Percentiles rank a stretch among this genome's conserved stretches.
Evolutionary conservation across 2,113 vertebrate species (phyloP).

Genomic region (Leiothrix lutea): DNA sequence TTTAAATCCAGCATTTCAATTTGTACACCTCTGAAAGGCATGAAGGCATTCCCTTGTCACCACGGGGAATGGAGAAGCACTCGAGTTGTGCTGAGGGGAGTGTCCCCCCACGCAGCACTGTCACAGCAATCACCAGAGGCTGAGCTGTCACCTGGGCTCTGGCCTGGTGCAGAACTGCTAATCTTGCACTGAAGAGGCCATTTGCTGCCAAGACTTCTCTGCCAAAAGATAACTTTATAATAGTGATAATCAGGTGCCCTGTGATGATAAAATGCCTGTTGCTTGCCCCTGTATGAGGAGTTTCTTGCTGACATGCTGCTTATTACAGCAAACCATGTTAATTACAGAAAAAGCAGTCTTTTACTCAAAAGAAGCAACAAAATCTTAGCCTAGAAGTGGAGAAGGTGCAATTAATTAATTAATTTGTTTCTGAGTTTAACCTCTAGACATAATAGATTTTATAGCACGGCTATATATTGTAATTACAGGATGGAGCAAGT

Average conservation of each 20-base stretch:
- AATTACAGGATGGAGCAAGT: constrained; percentile 26
- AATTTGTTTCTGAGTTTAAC: constrained; percentile 44
- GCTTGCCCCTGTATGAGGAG: neutral
- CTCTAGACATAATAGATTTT: constrained; percentile 3
- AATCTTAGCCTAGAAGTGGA: neutral
- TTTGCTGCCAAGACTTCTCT: constrained; percentile 48
- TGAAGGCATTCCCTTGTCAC: neutral
- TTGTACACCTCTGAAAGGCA: neutral
- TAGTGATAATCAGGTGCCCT: constrained; percentile 50
- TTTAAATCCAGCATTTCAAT: neutral
- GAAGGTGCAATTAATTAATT: constrained; percentile 53
- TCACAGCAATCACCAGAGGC: neutral
- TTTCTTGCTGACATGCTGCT: constrained; percentile 36
- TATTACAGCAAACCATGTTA: neutral
- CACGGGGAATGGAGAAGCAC: neutral
- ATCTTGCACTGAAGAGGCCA: constrained; percentile 15
- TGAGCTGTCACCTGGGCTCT: neutral
- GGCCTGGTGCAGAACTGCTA: constrained; percentile 17
- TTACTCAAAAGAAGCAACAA: constrained; percentile 4
- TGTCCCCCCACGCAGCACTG: neutral
- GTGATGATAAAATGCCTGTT: constrained; percentile 42
- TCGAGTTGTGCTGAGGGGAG: neutral
- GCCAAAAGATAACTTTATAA: constrained; percentile 58
- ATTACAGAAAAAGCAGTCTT: neutral
- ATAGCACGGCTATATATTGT: neutral